Conservation (phyloP, 2,888 invertebrate species). For the Chesias legatella region DNA sequence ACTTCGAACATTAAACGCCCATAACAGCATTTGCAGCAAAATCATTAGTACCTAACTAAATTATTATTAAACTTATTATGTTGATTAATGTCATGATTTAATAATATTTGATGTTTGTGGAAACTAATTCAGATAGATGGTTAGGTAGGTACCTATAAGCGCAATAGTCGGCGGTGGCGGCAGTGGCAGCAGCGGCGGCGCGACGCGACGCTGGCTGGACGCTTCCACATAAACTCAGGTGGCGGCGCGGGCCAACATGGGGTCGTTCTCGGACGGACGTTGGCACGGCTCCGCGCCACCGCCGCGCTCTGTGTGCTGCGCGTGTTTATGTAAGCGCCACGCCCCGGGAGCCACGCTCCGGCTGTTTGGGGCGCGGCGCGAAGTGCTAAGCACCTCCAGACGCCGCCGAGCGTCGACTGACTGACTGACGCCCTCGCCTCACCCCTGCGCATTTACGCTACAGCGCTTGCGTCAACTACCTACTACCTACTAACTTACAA, state of each 20-base stretch:
- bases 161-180: slow-evolving; percentile 62
- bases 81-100: too few species aligned
- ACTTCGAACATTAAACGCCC: too few species aligned
- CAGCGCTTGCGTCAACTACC: slow-evolving; percentile 59
- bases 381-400: slow-evolving; percentile 72
- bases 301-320: slow-evolving; percentile 56
- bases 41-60: too few species aligned
- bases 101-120: too few species aligned
- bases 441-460: slow-evolving; percentile 42
- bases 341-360: slow-evolving; percentile 77
- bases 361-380: slow-evolving; percentile 77
- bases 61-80: too few species aligned
- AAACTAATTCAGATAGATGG: too few species aligned
- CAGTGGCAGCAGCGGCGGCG: slow-evolving; percentile 67
- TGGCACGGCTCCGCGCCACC: slow-evolving; percentile 70
- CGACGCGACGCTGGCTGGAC: slow-evolving; percentile 53
- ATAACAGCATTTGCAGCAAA: too few species aligned
- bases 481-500: slow-evolving; percentile 36
- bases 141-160: slow-evolving; percentile 65
- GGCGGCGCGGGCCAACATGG: slow-evolving; percentile 73
- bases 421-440: slow-evolving; percentile 50
- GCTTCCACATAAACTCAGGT: slow-evolving; percentile 65
- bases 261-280: slow-evolving; percentile 72
- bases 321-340: slow-evolving; percentile 81
- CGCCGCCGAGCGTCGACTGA: slow-evolving; percentile 78